Evolutionary conservation across 2,888 invertebrate genomes (phyloP), one percentile per base, ranked within the genome.

Genomic region (Pseudolycoriella hygida): DNA sequence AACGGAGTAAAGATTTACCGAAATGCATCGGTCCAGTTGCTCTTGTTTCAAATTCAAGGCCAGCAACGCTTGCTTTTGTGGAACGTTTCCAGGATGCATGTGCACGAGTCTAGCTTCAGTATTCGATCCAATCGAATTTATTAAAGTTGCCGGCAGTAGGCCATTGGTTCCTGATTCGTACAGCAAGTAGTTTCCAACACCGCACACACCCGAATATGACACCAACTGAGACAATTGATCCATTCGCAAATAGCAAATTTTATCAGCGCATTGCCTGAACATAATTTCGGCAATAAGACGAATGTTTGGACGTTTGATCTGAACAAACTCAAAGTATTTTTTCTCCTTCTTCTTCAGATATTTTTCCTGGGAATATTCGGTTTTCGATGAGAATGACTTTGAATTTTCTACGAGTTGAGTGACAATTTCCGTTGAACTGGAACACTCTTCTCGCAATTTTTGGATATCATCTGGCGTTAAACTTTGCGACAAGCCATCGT

Each of bases 341-440:
- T 82, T 84, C 56, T 88, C 86, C 62, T 98, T 98, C 61, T 96
- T 96, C 55, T 82, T 84, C 39, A 96, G 71, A 62, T 96, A 97
- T 61, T 96, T 96, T 54, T 88, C 87, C 62, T 96, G 87, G 0
- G 86, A 83, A 62, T 80, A 96, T 56, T 85, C 88, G 0, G 93
- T 96, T 70, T 94, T 94, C 46, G 76, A 72, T 32, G 75, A 73
- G 62, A 96, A 97, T 1, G 93, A 90, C 52, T 79, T 81, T 14
- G 93, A 96, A 60, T 93, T 93, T 49, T 81, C 83, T 43, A 96
- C 83, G 12, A 97, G 70, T 45, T 83, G 81, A 50, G 77, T 83
- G 4, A 96, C 80, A 51, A 96, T 89, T 56, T 84, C 81, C 15
- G 77, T 77, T 0, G 88, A 87, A 49, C 80, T 79, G 17, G 74